A percentile compares a stretch with the other conserved stretches of the same genome.
Evolutionary conservation across 2,888 invertebrate species (phyloP).

Genomic region (Scaptomyza caliginosa): DNA sequence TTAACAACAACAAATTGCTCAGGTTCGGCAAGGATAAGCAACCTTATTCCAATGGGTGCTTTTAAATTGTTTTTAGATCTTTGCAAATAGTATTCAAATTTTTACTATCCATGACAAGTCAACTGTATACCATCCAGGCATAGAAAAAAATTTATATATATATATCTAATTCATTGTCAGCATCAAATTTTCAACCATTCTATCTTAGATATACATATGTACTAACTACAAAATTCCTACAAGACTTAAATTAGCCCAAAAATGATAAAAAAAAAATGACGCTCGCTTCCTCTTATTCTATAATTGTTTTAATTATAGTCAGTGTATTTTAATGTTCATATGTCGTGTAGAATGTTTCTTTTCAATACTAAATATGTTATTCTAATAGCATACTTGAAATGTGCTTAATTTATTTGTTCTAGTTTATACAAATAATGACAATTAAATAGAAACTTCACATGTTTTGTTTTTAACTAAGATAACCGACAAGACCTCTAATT

Average conservation of each 20-base stretch:
- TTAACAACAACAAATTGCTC: constrained; percentile 27
- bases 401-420: constrained; percentile 56
- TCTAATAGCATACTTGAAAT: constrained; percentile 31
- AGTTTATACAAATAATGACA: constrained; percentile 7
- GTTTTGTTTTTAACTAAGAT: constrained; percentile 45
- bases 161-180: neutral
- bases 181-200: constrained; percentile 1
- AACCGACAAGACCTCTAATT: constrained; percentile 73
- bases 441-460: constrained; percentile 11
- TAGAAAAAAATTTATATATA: too few species aligned
- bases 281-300: constrained; percentile 52
- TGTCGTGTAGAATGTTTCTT: constrained; percentile 24
- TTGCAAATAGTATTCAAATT: constrained; percentile 20
- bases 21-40: constrained; percentile 23
- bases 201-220: constrained; percentile 15
- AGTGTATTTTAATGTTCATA: constrained; percentile 39
- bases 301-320: constrained; percentile 33
- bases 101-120: constrained; percentile 10
- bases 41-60: constrained; percentile 15
- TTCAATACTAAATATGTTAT: constrained; percentile 28
- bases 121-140: neutral
- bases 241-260: constrained; percentile 25
- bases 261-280: constrained; percentile 8
- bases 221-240: constrained; percentile 7
- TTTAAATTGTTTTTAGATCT: constrained; percentile 4